Base-by-base conservation (phyloP, 2,113 vertebrate genomes). In the Otocyon megalotis region DNA sequence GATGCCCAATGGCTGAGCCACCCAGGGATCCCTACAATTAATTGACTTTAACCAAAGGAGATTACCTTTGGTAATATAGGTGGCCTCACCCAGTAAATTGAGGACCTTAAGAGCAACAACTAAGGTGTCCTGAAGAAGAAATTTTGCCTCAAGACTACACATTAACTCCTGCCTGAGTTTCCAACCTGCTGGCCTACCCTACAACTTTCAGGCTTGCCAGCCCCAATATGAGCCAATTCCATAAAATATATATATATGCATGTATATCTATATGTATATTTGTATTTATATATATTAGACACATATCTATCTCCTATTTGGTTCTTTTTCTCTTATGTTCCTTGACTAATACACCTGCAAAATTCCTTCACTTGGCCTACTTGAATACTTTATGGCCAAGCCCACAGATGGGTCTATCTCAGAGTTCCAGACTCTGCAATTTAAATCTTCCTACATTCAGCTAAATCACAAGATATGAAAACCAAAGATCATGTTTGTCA, bases 401-500 rank as follows among this genome's bases (percentile, higher is more conserved):
- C 13, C n/a, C 67, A 88, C 22, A 63, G 26, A 90, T 56, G 28
- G 32, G 32, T 48, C 77, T 90, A 53, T 88, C 69, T 83, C 43
- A 67, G 84, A 93, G 26, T 60, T 79, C 54, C 28, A 92, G 20
- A 88, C 37, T 91, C 53, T 88, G 19, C n/a, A n/a, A 63, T 58
- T 93, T 80, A 91, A 88, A 80, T 92, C 35, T 10, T 54, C 76
- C 53, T 76, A 71, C 63, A 37, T 35, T 93, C 65, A 88, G n/a
- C 16, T 81, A 76, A 24, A 87, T 81, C 86, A 96, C 4, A 92
- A 37, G n/a, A 79, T 80, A 90, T 43, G 60, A 92, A 90, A 94
- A 93, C 43, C 58, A 96, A 97, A 90, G 48, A 83, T 87, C 17
- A 89, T 48, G 13, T 62, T 92, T 94, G 96, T 89, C 74, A 95